Percentiles rank a stretch among this genome's conserved stretches.
Evolutionary conservation across 1,140 invertebrate genomes (phyloP).

Genomic region (Caerostris extrusa): DNA sequence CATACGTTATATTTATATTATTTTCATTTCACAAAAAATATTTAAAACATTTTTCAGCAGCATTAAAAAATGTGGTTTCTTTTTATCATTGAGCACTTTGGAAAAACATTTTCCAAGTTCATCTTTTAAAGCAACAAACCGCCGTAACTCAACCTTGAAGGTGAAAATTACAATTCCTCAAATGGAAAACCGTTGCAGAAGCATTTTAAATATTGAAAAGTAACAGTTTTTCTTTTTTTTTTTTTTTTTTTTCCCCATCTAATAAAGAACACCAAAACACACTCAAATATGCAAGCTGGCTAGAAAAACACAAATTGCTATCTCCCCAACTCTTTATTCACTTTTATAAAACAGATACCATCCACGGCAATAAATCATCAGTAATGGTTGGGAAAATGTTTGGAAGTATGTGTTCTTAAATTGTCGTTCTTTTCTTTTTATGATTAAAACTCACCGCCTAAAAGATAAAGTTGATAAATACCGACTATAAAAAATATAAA

Average conservation of each 20-base stretch:
- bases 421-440: background rate
- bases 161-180: background rate
- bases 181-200: background rate
- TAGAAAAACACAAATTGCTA: background rate
- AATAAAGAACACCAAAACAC: background rate
- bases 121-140: background rate
- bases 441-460: background rate
- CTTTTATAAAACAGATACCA: background rate
- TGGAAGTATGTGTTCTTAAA: background rate
- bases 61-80: background rate
- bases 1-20: background rate
- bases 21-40: background rate
- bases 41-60: background rate
- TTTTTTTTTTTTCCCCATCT: too few species aligned
- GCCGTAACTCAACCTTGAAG: constrained; percentile 17
- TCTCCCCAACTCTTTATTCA: too few species aligned
- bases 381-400: background rate
- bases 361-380: background rate
- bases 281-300: background rate
- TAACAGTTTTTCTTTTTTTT: background rate
- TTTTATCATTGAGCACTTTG: too few species aligned
- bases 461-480: background rate
- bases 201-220: background rate
- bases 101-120: constrained; percentile 6
- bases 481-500: background rate